Conservation (phyloP, 2,888 invertebrate species). For the Eucriotettix oculatus region DNA sequence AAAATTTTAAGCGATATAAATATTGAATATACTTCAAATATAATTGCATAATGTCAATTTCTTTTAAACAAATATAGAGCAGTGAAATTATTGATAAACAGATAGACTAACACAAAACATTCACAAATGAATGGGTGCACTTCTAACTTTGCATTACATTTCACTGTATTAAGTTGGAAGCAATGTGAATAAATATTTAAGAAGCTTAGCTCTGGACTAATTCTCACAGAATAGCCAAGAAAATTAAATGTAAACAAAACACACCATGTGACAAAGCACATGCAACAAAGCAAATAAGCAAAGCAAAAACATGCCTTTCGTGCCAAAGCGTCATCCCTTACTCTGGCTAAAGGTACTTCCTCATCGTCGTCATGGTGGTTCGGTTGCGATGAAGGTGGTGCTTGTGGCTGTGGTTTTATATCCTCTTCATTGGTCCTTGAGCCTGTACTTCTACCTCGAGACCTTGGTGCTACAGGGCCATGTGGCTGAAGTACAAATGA, state of each 20-base stretch:
- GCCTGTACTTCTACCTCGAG: slow-evolving; percentile 10
- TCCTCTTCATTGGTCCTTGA: slow-evolving; percentile 3
- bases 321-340: slow-evolving; percentile 15
- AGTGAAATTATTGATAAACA: too few species aligned
- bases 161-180: too few species aligned
- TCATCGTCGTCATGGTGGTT: slow-evolving; percentile 12
- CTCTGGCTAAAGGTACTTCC: slow-evolving; percentile 16
- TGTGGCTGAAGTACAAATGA: slow-evolving; percentile 23
- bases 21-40: too few species aligned
- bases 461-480: slow-evolving; percentile 16
- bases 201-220: too few species aligned
- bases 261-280: neutral
- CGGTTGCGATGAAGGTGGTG: neutral
- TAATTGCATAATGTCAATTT: too few species aligned
- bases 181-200: too few species aligned
- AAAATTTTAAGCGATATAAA: too few species aligned
- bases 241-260: neutral
- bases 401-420: neutral
- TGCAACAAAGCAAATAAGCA: slow-evolving; percentile 2
- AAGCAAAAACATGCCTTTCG: slow-evolving; percentile 15
- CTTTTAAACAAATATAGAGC: too few species aligned
- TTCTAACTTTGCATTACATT: too few species aligned
- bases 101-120: too few species aligned
- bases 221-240: too few species aligned
- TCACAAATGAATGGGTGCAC: too few species aligned